phyloP scores from a whole-genome alignment of 2,113 vertebrate species.

The Mustelus asterias region DNA sequence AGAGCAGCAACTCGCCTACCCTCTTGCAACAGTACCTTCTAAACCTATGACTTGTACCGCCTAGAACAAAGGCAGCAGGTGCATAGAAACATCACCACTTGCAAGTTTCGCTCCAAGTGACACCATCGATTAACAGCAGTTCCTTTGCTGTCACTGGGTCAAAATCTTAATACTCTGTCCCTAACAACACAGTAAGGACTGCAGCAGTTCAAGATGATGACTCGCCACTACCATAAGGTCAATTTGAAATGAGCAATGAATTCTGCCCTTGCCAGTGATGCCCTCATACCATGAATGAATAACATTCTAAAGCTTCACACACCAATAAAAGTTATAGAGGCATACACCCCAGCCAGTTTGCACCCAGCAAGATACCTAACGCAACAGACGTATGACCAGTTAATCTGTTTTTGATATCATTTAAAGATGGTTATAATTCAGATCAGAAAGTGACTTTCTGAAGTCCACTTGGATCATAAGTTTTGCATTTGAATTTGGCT shows the following conservation, averaged over 20 bases:
- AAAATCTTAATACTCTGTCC: not conserved
- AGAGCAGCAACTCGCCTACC: not conserved
- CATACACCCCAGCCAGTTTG: not conserved
- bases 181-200: too few relatives aligned
- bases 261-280: too few relatives aligned
- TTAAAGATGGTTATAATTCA: too few relatives aligned
- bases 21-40: not conserved
- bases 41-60: not conserved
- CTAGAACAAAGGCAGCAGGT: not conserved
- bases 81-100: not conserved
- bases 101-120: not conserved
- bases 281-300: too few relatives aligned
- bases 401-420: not conserved
- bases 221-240: too few relatives aligned
- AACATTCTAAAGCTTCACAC: not conserved
- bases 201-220: too few relatives aligned
- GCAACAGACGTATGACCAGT: not conserved
- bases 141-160: not conserved
- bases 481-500: too few relatives aligned
- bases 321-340: not conserved
- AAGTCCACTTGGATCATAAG: too few relatives aligned
- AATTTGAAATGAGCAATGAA: too few relatives aligned
- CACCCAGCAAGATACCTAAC: not conserved
- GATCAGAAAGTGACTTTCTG: too few relatives aligned
- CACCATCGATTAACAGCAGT: not conserved